Conservation (phyloP, 2,888 invertebrate genomes). For the Apamea crenata region DNA sequence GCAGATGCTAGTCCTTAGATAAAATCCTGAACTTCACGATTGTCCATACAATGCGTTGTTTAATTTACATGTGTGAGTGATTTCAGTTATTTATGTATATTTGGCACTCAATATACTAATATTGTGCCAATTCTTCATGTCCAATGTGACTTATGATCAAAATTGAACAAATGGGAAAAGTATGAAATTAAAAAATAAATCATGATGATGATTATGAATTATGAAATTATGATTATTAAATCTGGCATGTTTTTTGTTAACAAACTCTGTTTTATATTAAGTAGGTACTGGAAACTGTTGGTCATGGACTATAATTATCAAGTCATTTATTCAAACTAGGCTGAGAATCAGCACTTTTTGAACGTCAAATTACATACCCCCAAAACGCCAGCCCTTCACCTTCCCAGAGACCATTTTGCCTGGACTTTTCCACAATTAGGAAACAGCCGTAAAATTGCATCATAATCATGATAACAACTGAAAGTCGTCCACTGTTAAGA, state of each 20-base stretch:
- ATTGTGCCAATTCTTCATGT: constrained; percentile 50
- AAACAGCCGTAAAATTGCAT: neutral
- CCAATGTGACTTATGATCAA: constrained; percentile 15
- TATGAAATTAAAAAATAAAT: too few relatives aligned
- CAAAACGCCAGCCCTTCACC: too few relatives aligned
- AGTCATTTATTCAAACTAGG: neutral
- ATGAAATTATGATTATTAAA: too few relatives aligned
- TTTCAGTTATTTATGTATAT: constrained; percentile 41
- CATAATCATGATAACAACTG: neutral
- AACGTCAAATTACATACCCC: too few relatives aligned
- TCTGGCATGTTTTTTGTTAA: neutral
- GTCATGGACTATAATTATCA: too few relatives aligned
- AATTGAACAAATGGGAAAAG: constrained; percentile 15
- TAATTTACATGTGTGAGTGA: constrained; percentile 17
- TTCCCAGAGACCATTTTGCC: neutral
- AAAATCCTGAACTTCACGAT: neutral
- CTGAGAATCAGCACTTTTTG: neutral
- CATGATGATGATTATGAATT: too few relatives aligned
- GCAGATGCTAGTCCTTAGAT: neutral
- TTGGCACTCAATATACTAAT: constrained; percentile 54
- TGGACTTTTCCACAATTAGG: neutral
- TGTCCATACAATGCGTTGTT: constrained; percentile 5
- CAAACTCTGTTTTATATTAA: neutral
- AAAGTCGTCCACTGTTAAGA: neutral
- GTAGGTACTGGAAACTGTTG: neutral